Base-by-base conservation (phyloP, 2,113 vertebrate species). In the Haliaeetus leucogaster region DNA sequence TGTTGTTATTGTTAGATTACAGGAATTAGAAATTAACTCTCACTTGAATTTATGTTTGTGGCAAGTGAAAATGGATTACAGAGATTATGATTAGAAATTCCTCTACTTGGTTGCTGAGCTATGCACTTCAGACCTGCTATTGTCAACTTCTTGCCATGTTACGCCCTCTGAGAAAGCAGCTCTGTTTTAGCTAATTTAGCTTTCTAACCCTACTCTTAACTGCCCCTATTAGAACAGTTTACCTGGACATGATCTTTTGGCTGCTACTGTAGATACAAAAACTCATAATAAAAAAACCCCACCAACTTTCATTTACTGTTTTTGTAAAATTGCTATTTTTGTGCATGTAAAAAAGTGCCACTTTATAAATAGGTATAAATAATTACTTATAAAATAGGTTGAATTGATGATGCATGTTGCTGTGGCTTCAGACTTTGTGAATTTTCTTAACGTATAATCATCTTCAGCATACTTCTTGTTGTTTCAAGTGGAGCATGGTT, bases 11-110 rank as follows among this genome's bases (percentile, higher is more conserved):
- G 84, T 72, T 89, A 40, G 32, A 47, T 86, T 70, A 70, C 26
- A 77, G 38, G 58, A 91, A 79, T 73, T 70, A 62, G 74, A 93
- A 93, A 80, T 73, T 56, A 74, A 89, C 48, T 55, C 32, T 38
- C 0, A 0, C 45, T 66, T 88, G 70, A 55, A 55, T 89, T 83
- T 62, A 36, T 77, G 47, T 86, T 76, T 72, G 62, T 78, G 81
- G 67, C 66, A 95, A 87, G 66, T 65, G 74, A 83, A 89, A 94
- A 74, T 74, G 50, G 38, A 63, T 93, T 85, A 27, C 26, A 40
- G 62, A 32, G 48, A 59, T 30, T 43, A n/a, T 42, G 48, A 74
- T n/a, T 42, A 59, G 38, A 87, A 96, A 91, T 92, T 89, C 73
- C 29, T 72, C 22, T 73, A 2, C 68, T 62, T 3, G 1, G 16